Evolutionary conservation across 2,888 invertebrate species (phyloP).

Genomic region (Euzetes globulus): DNA sequence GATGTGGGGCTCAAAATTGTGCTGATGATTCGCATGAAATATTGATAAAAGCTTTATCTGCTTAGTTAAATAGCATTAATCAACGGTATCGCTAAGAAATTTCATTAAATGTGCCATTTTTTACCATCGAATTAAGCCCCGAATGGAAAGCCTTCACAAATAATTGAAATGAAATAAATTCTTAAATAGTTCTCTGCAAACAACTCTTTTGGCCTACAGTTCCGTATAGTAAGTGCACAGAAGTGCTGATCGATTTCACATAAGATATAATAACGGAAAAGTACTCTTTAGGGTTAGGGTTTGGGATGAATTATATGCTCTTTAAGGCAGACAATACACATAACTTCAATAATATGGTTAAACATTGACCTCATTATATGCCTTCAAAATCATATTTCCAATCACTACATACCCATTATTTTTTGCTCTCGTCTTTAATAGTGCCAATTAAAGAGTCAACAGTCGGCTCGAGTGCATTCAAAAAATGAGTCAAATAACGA

Average conservation of each 20-base stretch:
- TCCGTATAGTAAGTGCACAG: neutral
- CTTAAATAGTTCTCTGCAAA: too few relatives aligned
- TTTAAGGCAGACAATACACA: neutral
- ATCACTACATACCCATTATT: neutral
- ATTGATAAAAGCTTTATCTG: neutral
- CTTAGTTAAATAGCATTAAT: neutral
- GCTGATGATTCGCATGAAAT: neutral
- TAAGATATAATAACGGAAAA: neutral
- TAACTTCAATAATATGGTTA: neutral
- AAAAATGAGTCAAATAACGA: too few relatives aligned
- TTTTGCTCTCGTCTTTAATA: neutral
- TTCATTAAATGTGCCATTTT: neutral
- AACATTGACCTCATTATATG: neutral
- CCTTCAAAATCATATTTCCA: neutral
- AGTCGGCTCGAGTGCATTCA: neutral
- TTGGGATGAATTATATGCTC: neutral
- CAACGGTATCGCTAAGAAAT: neutral
- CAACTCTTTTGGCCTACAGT: neutral
- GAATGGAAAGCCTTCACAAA: neutral
- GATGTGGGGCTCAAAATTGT: neutral
- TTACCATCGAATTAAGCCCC: neutral
- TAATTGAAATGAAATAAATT: neutral
- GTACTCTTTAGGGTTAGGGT: neutral
- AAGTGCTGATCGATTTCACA: neutral
- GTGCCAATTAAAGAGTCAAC: neutral